Percentiles rank a stretch among this genome's conserved stretches.
Conservation (phyloP, 1,140 invertebrate species). For the Calosoma granatense region DNA sequence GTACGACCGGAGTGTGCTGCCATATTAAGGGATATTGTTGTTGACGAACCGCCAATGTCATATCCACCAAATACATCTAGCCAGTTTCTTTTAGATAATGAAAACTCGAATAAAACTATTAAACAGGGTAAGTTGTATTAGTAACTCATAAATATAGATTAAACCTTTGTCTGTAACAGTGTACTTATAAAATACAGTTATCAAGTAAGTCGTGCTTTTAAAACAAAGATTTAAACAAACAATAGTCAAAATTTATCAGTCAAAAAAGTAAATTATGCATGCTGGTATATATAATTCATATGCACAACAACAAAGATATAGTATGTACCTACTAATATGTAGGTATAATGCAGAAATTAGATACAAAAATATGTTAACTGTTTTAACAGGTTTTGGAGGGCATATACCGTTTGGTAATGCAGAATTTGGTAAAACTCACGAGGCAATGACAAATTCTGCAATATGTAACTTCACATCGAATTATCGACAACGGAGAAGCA, state of each 20-base stretch:
- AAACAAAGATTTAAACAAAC: no score
- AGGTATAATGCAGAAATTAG: no score
- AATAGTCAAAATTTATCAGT: no score
- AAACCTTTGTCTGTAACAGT: neutral
- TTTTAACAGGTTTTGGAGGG: conserved; percentile 48
- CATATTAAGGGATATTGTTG: conserved; percentile 42
- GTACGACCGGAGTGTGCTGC: conserved; percentile 53
- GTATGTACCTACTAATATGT: conserved; percentile 14
- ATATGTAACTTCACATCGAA: conserved; percentile 59
- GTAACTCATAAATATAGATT: no score
- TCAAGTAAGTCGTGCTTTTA: no score
- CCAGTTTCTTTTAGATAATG: conserved; percentile 59
- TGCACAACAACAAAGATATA: conserved; percentile 26
- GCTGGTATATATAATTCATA: conserved; percentile 27
- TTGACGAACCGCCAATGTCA: conserved; percentile 42
- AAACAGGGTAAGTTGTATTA: conserved; percentile 38
- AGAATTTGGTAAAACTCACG: conserved; percentile 49
- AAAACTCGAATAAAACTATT: conserved; percentile 52
- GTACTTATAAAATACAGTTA: no score
- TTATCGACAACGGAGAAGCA: conserved; percentile 50
- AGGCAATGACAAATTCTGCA: conserved; percentile 49
- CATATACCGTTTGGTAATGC: conserved; percentile 55
- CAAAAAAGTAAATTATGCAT: no score
- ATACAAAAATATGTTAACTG: conserved; percentile 7
- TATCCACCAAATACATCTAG: conserved; percentile 45